Evolutionary conservation across 2,888 invertebrate species (phyloP).

Genomic region (Eristalis intricaria): DNA sequence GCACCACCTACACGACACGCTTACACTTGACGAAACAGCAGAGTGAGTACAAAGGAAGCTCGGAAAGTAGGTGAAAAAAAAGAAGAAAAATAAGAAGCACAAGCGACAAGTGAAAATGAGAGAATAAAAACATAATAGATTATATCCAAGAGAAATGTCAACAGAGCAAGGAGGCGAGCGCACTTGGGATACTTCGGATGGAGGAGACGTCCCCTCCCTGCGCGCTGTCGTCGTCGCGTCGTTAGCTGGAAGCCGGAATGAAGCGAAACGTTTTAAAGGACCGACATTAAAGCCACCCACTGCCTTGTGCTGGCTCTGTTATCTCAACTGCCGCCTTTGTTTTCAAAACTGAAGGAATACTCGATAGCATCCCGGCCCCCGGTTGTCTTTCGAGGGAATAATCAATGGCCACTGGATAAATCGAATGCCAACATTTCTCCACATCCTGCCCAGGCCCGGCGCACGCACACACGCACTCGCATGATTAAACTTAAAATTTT

Average conservation of each 20-base stretch:
- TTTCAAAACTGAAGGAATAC: conserved; percentile 4
- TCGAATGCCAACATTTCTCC: conserved; percentile 24
- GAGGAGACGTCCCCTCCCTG: conserved; percentile 4
- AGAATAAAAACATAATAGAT: conserved; percentile 62
- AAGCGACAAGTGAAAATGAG: conserved; percentile 53
- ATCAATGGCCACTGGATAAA: conserved; percentile 51
- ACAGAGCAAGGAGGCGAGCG: background rate
- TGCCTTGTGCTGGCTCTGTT: background rate
- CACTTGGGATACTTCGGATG: background rate
- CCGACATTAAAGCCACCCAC: background rate
- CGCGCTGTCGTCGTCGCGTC: background rate
- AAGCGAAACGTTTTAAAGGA: background rate
- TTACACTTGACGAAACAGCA: conserved; percentile 46
- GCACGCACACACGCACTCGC: background rate
- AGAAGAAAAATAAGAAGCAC: background rate
- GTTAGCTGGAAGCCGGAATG: background rate
- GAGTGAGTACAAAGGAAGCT: conserved; percentile 4
- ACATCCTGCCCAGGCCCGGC: too few relatives aligned
- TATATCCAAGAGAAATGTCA: conserved; percentile 22
- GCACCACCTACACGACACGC: conserved; percentile 23
- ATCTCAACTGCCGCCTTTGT: background rate
- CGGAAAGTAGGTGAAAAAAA: conserved; percentile 7
- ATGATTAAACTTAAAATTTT: background rate
- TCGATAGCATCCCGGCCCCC: conserved; percentile 13
- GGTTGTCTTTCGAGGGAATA: conserved; percentile 29